Evolutionary conservation across 1,140 invertebrate species (phyloP), one percentile per base, ranked within the genome.

Genomic region (Macrostomum lignano): DNA sequence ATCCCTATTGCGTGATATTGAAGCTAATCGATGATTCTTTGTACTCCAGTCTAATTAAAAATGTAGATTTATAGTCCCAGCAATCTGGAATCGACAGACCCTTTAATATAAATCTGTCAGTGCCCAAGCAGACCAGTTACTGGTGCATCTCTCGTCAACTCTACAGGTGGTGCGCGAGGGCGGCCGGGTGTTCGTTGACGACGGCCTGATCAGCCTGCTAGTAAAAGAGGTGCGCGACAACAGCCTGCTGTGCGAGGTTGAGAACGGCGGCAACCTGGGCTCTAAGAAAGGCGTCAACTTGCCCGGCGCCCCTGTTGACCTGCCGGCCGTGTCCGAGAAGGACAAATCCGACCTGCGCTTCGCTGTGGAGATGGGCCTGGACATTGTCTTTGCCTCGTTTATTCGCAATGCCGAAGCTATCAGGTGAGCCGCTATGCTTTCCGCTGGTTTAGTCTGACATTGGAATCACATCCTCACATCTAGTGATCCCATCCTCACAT

Each of bases 311-410:
- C 70, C 77, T 0, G 84, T 94, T 0, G 88, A 98, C 61, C 60
- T 98, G 37, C 91, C 91, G 5, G 84, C 86, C 17, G 82, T 98
- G 0, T 94, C 88, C 0, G 82, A 91, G 51, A 96, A 94, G 54
- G 91, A 98, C 51, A 84, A 75, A 49, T 66, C 71, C 15, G 91
- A 98, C 60, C 60, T 98, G 23, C 53, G 69, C 33, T 94, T 96
- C 51, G 91, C 82, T 38, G 75, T 94, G 7, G 74, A 91, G 42
- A 76, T 88, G 52, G 72, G 71, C 22, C 69, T 96, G n/a, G 91
- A 98, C 47, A 94, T 96, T 70, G 68, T 98, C 36, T 98, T 96
- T 55, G 88, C 88, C 0, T 94, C 86, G 0, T 98, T 98, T 55
- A 94, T 96, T 47, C 67, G 88, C 42, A 73, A 81, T 57, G 86